Evolutionary conservation across 2,113 vertebrate genomes (phyloP).

Genomic region (Bubalus kerabau): DNA sequence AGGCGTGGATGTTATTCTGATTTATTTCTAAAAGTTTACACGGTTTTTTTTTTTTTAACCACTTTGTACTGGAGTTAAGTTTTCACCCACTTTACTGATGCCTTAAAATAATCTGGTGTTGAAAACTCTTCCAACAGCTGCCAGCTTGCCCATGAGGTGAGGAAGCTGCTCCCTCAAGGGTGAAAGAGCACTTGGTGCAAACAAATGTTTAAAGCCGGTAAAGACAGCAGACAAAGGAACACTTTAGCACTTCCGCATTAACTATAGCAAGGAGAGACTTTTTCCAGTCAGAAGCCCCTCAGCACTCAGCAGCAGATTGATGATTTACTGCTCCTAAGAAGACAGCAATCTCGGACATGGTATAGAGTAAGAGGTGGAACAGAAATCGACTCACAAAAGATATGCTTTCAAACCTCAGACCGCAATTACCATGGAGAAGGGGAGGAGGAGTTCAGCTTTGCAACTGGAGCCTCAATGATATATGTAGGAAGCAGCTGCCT

Average conservation of each 20-base stretch:
- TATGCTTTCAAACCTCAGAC: neutral
- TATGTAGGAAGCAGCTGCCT: neutral
- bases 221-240: neutral
- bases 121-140: conserved; percentile 35
- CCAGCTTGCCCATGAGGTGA: conserved; percentile 4
- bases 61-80: neutral
- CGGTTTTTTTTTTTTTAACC: neutral
- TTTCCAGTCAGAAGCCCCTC: neutral
- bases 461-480: neutral
- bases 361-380: neutral
- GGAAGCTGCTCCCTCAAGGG: neutral
- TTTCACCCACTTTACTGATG: conserved; percentile 45
- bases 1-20: neutral
- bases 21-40: neutral
- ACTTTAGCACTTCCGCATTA: neutral
- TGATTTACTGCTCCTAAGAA: neutral
- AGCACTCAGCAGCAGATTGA: neutral
- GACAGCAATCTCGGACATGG: neutral
- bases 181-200: neutral
- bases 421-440: neutral
- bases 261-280: neutral
- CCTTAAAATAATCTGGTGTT: conserved; percentile 56
- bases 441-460: neutral
- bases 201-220: neutral
- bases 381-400: neutral